phyloP scores from a whole-genome alignment of 2,888 invertebrate genomes.

The Callyntrura sp. region DNA sequence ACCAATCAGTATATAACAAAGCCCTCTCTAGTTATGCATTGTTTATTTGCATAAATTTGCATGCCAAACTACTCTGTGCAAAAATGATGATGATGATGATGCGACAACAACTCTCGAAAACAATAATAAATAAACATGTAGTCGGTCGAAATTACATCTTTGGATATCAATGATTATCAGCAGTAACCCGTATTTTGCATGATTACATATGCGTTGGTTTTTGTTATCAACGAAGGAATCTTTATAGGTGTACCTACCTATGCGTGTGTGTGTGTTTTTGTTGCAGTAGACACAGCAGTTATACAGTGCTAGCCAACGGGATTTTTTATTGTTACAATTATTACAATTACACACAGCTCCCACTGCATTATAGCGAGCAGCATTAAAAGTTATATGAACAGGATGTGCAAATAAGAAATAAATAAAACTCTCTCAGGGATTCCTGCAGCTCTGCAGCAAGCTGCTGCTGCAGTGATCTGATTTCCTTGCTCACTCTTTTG shows the following conservation, averaged over 20 bases:
- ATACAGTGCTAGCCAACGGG: not conserved
- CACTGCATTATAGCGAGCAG: not conserved
- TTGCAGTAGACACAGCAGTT: not conserved
- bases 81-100: constrained; percentile 11
- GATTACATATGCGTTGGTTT: not conserved
- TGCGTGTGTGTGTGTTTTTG: too few relatives aligned
- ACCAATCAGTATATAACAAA: not conserved
- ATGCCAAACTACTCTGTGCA: constrained; percentile 13
- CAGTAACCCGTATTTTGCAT: not conserved
- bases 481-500: constrained; percentile 29
- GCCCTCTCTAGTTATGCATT: constrained; percentile 5
- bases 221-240: not conserved
- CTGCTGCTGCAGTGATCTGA: constrained; percentile 45
- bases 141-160: constrained; percentile 2
- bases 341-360: constrained; percentile 18
- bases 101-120: not conserved
- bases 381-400: not conserved
- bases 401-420: constrained; percentile 8
- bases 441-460: constrained; percentile 25
- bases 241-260: too few relatives aligned
- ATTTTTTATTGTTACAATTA: constrained; percentile 20
- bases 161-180: constrained; percentile 2
- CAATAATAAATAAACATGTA: constrained; percentile 33
- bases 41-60: constrained; percentile 54
- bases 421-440: not conserved